Conservation (phyloP, 2,888 invertebrate species). For the Cerceris rybyensis region DNA sequence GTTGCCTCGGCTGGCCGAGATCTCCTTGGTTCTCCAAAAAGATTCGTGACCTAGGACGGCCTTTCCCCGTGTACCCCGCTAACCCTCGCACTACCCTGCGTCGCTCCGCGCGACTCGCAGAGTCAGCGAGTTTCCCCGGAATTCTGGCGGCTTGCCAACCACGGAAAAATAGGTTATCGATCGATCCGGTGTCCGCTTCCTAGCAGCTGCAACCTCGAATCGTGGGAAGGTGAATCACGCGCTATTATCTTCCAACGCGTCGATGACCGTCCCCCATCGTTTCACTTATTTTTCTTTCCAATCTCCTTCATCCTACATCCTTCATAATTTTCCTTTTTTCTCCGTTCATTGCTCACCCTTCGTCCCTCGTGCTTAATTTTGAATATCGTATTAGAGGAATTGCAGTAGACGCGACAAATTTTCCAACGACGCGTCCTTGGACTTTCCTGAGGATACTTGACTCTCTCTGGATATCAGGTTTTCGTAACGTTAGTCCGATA, state of each 20-base stretch:
- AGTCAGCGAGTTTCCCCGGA: conserved; percentile 62
- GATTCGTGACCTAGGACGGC: conserved; percentile 62
- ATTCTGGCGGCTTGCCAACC: conserved; percentile 73
- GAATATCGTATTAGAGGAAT: too few species aligned
- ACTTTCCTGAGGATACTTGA: too few species aligned
- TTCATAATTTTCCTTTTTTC: background rate
- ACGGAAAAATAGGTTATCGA: conserved; percentile 77
- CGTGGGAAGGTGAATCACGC: background rate
- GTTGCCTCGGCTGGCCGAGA: background rate
- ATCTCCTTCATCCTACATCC: background rate
- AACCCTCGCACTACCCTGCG: background rate
- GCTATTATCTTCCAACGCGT: background rate
- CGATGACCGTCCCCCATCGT: background rate
- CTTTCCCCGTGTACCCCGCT: too few species aligned
- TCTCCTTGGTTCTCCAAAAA: conserved; percentile 42
- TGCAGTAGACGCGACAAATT: too few species aligned
- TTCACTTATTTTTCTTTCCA: background rate
- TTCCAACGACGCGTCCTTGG: too few species aligned
- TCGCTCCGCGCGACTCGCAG: conserved; percentile 51
- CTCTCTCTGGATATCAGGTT: too few species aligned
- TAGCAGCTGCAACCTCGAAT: conserved; percentile 27
- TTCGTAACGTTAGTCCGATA: too few species aligned
- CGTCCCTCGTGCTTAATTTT: too few species aligned
- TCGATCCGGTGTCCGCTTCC: conserved; percentile 62
- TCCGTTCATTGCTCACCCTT: too few species aligned